Conservation (phyloP, 2,797 vertebrate species). For the Myotis myotis region DNA sequence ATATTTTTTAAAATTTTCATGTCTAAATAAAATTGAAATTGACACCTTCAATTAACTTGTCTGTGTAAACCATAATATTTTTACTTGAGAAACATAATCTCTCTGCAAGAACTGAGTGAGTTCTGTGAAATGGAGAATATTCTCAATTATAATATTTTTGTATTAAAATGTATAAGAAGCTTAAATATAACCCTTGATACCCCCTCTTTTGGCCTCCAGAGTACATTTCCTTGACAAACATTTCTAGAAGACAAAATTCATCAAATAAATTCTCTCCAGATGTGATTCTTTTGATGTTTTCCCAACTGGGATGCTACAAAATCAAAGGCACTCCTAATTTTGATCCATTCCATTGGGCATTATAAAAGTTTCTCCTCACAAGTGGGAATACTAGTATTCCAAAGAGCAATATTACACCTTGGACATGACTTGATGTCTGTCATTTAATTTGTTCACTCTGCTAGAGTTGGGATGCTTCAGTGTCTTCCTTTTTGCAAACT, state of each 20-base stretch:
- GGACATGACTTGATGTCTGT: not conserved
- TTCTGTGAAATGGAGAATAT: not conserved
- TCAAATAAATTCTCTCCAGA: not conserved
- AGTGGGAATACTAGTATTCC: not conserved
- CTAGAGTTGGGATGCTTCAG: not conserved
- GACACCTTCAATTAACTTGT: not conserved
- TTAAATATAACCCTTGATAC: not conserved
- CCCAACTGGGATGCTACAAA: not conserved
- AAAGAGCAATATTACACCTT: not conserved
- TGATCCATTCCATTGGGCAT: not conserved
- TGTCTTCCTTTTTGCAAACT: not conserved
- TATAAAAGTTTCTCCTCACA: not conserved
- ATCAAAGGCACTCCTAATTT: not conserved
- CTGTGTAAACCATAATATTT: not conserved
- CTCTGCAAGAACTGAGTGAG: not conserved
- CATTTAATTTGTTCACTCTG: not conserved
- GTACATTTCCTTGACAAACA: not conserved
- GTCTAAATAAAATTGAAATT: not conserved
- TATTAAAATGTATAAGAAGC: not conserved
- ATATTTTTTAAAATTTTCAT: not conserved
- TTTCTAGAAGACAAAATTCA: slow-evolving; percentile 7
- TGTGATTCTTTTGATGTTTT: slow-evolving; percentile 10
- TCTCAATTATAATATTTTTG: not conserved
- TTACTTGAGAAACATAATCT: not conserved
- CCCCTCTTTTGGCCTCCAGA: not conserved